phyloP scores from a whole-genome alignment of 2,797 vertebrate genomes.

The Melopsittacus undulatus region DNA sequence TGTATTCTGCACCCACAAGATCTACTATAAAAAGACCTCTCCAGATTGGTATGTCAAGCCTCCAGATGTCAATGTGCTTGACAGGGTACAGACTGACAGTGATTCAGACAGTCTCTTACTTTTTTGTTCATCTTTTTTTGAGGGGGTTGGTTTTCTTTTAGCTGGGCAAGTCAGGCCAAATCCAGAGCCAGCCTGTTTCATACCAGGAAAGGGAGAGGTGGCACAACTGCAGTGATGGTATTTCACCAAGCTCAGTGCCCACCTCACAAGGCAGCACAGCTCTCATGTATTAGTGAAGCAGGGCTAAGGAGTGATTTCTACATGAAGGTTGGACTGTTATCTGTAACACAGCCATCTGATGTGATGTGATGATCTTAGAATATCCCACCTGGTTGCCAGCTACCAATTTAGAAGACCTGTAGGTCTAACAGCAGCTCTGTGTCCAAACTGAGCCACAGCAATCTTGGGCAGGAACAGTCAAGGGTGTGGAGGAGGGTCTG shows the following conservation, averaged over 20 bases:
- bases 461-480: not conserved
- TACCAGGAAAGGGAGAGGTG: not conserved
- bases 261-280: fast-evolving
- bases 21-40: conserved; percentile 78
- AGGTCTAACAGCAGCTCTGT: not conserved
- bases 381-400: not conserved
- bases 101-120: conserved; percentile 37
- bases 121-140: conserved; percentile 21
- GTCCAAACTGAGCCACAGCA: not conserved
- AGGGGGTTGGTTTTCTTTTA: conserved; percentile 42
- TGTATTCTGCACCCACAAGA: conserved; percentile 75
- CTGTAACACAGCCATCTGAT: not conserved
- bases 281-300: not conserved
- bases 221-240: not conserved
- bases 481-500: not conserved
- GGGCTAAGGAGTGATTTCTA: not conserved
- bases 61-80: conserved; percentile 76
- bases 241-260: not conserved
- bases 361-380: not conserved
- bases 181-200: conserved; percentile 18
- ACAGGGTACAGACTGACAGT: conserved; percentile 59
- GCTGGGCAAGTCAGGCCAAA: conserved; percentile 28
- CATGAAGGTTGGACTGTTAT: not conserved
- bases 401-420: not conserved
- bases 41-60: conserved; percentile 77